Base-by-base conservation (phyloP, 2,888 invertebrate species). In the Alcis repandata region DNA sequence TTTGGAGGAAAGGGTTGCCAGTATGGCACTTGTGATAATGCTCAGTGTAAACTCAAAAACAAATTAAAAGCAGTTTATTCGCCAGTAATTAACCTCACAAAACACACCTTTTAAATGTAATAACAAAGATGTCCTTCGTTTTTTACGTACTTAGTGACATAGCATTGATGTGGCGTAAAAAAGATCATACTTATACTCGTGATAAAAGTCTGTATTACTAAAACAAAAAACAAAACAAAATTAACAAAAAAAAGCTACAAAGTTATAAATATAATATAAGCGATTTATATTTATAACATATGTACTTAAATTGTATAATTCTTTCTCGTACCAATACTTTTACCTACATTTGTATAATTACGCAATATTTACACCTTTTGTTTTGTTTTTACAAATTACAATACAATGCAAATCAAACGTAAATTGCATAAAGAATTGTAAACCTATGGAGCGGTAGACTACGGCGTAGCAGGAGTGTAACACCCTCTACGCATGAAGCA, bases 1-100 rank as follows among this genome's bases (percentile, higher is more conserved):
- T 32, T 36, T 20, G n/a, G 15, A 45, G 20, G n/a, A 33, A 52
- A 65, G 65, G 49, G 64, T 73, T 76, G 80, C 62, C 66, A 71
- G 76, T 75, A 73, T 75, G 45, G 48, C 41, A 60, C 57, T 60
- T 52, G 52, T 33, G 46, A 58, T 66, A 66, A 66, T 58, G 52
- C 46, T 32, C 20, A 48, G 41, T 41, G 59, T 53, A 53, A 66
- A 46, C 36, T 52, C 27, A 32, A 20, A 36, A 41, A 57, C 33
- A 40, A 66, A 61, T 60, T 41, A 61, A 59, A 61, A 53, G 53
- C 51, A 27, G 40, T 51, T 56, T 56, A 49, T 33, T 20, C 52
- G 60, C 46, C 59, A 59, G 63, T 62, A 67, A 63, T 68, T 43
- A 65, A 58, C 57, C 32, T 43, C 38, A 43, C 38, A 46, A 27